Conservation (phyloP, 2,113 vertebrate genomes). For the Macaca nemestrina region DNA sequence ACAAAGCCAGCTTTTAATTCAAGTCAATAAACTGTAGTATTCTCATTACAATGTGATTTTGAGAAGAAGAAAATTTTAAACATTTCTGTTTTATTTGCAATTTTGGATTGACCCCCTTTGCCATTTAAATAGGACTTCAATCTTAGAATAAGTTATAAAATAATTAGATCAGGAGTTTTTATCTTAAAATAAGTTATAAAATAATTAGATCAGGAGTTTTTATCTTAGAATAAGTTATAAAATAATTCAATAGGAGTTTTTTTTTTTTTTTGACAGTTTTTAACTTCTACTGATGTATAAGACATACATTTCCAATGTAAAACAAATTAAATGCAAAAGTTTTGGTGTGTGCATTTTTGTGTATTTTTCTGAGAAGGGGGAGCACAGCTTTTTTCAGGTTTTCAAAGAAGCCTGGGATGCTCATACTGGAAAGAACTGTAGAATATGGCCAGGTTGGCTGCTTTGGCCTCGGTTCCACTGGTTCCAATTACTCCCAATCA, state of each 20-base stretch:
- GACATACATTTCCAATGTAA: conserved; percentile 31
- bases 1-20: not conserved
- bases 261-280: conserved; percentile 14
- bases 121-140: conserved; percentile 38
- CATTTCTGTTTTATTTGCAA: conserved; percentile 32
- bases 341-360: conserved; percentile 28
- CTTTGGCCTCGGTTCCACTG: not conserved
- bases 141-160: conserved; percentile 49
- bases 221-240: conserved; percentile 46
- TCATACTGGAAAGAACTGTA: not conserved
- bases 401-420: not conserved
- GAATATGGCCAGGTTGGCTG: not conserved
- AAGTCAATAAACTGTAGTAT: not conserved
- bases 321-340: conserved; percentile 45
- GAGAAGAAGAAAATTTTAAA: not conserved
- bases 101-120: not conserved
- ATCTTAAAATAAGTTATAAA: conserved; percentile 48
- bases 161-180: conserved; percentile 38
- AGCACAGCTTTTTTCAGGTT: not conserved
- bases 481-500: not conserved
- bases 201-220: conserved; percentile 44
- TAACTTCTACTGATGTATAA: conserved; percentile 45
- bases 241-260: conserved; percentile 48
- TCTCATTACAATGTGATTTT: conserved; percentile 17
- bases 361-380: not conserved